These are phyloP conservation scores for Globia sparganii DNA, from an alignment of 2,888 invertebrate genomes.

Conservation along the genomic window DNA sequence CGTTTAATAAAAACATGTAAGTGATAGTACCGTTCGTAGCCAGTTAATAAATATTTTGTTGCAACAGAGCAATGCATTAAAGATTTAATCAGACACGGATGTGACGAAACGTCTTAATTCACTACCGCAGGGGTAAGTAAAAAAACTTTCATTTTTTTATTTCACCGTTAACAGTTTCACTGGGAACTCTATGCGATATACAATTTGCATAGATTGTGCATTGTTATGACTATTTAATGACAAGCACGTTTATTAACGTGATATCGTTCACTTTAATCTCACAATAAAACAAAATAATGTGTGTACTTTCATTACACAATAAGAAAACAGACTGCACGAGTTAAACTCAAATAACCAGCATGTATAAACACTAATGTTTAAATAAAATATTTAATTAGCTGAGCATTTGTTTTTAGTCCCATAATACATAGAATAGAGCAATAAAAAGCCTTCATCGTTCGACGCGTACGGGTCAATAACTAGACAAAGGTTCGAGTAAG, in stretches of 20 bases:
- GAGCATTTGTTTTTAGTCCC: slow-evolving; percentile 50
- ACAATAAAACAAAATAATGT: slow-evolving; percentile 61
- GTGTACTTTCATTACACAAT: slow-evolving; percentile 61
- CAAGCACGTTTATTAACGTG: slow-evolving; percentile 66
- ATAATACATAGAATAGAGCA: slow-evolving; percentile 70
- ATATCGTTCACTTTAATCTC: slow-evolving; percentile 68
- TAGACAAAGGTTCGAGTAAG: slow-evolving; percentile 89
- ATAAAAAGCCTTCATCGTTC: slow-evolving; percentile 80
- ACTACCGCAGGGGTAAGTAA: slow-evolving; percentile 57
- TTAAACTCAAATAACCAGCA: slow-evolving; percentile 30
- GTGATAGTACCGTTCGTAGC: slow-evolving; percentile 47
- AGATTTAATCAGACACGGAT: slow-evolving; percentile 66
- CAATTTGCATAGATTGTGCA: slow-evolving; percentile 70
- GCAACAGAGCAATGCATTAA: slow-evolving; percentile 57
- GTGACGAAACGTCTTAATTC: slow-evolving; percentile 66
- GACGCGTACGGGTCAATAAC: slow-evolving; percentile 86
- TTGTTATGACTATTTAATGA: slow-evolving; percentile 70
- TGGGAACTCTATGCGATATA: slow-evolving; percentile 60
- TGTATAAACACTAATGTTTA: slow-evolving; percentile 51
- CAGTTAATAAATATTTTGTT: slow-evolving; percentile 55
- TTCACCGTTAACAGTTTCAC: slow-evolving; percentile 57
- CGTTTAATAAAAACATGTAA: slow-evolving; percentile 48
- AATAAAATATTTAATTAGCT: slow-evolving; percentile 60
- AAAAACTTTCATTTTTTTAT: slow-evolving; percentile 70
- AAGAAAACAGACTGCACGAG: slow-evolving; percentile 45